Evolutionary conservation across 1,140 invertebrate species (phyloP).

Genomic region (Drosophila nasuta): DNA sequence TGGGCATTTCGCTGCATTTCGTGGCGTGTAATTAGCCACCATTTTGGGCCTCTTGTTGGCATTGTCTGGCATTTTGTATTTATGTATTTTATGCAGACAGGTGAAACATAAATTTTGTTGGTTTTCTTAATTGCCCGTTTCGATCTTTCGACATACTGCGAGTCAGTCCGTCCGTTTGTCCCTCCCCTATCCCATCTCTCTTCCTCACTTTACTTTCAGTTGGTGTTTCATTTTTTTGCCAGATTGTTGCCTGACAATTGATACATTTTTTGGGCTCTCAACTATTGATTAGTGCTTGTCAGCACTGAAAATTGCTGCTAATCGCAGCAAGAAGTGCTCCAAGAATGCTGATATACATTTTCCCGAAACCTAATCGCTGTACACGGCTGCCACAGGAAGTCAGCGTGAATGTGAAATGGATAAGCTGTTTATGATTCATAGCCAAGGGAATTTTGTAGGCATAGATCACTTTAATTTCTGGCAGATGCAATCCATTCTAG

Average conservation of each 20-base stretch:
- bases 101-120: constrained; percentile 84
- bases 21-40: constrained; percentile 76
- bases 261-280: constrained; percentile 51
- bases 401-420: constrained; percentile 24
- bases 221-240: constrained; percentile 48
- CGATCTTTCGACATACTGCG: constrained; percentile 57
- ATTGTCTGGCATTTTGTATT: constrained; percentile 71
- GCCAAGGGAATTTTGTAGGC: constrained; percentile 4
- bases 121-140: constrained; percentile 78
- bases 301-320: constrained; percentile 59
- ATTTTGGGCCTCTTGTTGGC: constrained; percentile 60
- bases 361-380: constrained; percentile 29
- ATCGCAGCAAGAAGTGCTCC: constrained; percentile 24
- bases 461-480: not conserved
- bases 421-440: constrained; percentile 23
- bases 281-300: constrained; percentile 76
- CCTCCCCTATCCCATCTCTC: not conserved
- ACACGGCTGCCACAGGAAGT: constrained; percentile 42
- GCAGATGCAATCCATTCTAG: not conserved
- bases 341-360: constrained; percentile 34
- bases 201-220: constrained; percentile 12
- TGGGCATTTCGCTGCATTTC: constrained; percentile 37
- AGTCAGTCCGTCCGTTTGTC: not conserved
- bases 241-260: constrained; percentile 50
- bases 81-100: constrained; percentile 81